Evolutionary conservation across 2,113 vertebrate genomes (phyloP).

Genomic region (Conger conger): DNA sequence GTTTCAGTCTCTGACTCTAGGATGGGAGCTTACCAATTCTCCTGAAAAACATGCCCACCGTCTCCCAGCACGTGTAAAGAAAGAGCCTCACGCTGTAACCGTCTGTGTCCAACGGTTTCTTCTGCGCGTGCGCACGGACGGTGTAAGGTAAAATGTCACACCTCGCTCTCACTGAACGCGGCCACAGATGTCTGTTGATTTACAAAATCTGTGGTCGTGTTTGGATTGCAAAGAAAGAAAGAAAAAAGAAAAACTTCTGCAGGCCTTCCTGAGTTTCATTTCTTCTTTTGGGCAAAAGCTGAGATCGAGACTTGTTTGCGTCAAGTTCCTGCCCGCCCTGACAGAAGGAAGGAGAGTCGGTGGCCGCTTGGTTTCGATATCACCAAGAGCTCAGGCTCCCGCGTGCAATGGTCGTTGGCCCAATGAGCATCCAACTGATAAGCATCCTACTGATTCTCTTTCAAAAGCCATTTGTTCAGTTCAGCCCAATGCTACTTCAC

Average conservation of each 20-base stretch:
- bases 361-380: not conserved
- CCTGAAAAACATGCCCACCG: too few species aligned
- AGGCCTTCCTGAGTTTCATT: constrained; percentile 11
- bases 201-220: too few species aligned
- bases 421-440: not conserved
- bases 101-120: too few species aligned
- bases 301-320: not conserved
- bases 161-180: too few species aligned
- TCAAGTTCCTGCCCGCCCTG: not conserved
- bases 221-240: not conserved
- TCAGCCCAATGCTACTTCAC: not conserved
- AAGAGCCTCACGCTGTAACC: too few species aligned
- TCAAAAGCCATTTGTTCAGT: not conserved
- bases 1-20: too few species aligned
- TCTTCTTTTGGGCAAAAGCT: constrained; percentile 10
- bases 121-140: too few species aligned
- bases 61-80: too few species aligned
- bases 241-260: constrained; percentile 16
- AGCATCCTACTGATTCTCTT: not conserved
- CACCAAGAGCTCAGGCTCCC: not conserved
- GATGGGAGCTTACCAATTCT: too few species aligned
- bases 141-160: too few species aligned
- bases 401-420: not conserved
- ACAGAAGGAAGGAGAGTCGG: not conserved
- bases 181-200: too few species aligned